Percentiles rank a stretch among this genome's conserved stretches.
Evolutionary conservation across 2,113 vertebrate species (phyloP).

Genomic region (Cyrtonyx montezumae): DNA sequence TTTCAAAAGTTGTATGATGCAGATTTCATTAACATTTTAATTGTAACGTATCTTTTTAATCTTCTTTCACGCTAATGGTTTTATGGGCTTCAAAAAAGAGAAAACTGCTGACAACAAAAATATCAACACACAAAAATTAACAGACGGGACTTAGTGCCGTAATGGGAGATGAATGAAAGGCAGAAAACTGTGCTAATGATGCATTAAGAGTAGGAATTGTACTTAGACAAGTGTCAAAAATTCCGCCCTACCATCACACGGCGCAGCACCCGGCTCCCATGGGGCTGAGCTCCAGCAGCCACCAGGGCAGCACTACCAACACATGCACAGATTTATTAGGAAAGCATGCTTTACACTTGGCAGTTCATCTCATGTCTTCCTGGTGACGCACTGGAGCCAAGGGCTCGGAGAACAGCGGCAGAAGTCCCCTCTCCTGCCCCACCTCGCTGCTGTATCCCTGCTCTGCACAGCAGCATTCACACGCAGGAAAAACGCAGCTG

Average conservation of each 20-base stretch:
- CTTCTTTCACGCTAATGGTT: slow-evolving; percentile 77
- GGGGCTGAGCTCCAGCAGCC: fast-evolving
- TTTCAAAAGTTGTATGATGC: slow-evolving; percentile 74
- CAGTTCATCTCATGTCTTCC: neutral
- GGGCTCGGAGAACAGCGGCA: neutral
- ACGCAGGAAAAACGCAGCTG: neutral
- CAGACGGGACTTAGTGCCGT: slow-evolving; percentile 44
- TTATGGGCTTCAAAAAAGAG: slow-evolving; percentile 59
- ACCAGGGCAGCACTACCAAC: fast-evolving
- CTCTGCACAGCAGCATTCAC: neutral
- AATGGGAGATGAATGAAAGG: slow-evolving; percentile 47
- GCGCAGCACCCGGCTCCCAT: fast-evolving
- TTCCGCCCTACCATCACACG: fast-evolving
- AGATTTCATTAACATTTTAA: slow-evolving; percentile 85
- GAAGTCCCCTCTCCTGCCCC: neutral
- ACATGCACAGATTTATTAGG: fast-evolving
- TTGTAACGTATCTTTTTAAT: slow-evolving; percentile 84
- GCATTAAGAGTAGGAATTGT: neutral
- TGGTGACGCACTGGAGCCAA: neutral
- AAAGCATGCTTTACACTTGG: neutral
- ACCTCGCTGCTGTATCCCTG: neutral
- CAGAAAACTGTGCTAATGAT: slow-evolving; percentile 22
- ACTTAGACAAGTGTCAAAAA: slow-evolving; percentile 26
- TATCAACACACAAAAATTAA: slow-evolving; percentile 72
- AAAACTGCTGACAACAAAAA: slow-evolving; percentile 78